phyloP scores from a whole-genome alignment of 2,797 vertebrate genomes.

The Coendou prehensilis region DNA sequence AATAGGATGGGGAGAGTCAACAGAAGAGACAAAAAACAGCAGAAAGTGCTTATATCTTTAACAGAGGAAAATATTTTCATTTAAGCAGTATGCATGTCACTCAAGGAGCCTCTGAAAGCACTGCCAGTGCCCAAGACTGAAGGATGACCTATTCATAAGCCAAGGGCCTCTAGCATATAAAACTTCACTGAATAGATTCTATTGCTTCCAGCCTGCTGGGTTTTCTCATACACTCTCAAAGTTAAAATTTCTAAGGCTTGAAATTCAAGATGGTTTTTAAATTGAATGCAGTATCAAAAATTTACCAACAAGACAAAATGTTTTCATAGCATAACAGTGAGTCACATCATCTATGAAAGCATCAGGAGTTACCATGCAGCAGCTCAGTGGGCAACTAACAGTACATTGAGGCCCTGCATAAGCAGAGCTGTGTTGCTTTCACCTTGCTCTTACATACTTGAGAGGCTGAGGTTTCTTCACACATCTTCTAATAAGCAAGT shows the following conservation, averaged over 20 bases:
- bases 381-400: too few species aligned
- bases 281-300: not conserved
- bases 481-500: not conserved
- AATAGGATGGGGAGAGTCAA: not conserved
- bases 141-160: accelerated
- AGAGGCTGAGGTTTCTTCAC: not conserved
- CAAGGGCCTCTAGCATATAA: not conserved
- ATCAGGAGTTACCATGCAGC: not conserved
- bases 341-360: not conserved
- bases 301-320: not conserved
- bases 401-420: too few species aligned
- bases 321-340: not conserved
- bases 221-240: constrained; percentile 14
- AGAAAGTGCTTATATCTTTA: not conserved
- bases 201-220: not conserved
- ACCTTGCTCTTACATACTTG: not conserved
- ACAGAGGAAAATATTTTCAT: not conserved
- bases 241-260: not conserved
- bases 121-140: not conserved
- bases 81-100: not conserved
- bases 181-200: not conserved
- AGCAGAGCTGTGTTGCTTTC: not conserved
- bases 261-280: not conserved
- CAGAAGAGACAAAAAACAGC: not conserved
- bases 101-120: not conserved